Conservation (phyloP, 2,888 invertebrate species). For the Synanthedon formicaeformis region DNA sequence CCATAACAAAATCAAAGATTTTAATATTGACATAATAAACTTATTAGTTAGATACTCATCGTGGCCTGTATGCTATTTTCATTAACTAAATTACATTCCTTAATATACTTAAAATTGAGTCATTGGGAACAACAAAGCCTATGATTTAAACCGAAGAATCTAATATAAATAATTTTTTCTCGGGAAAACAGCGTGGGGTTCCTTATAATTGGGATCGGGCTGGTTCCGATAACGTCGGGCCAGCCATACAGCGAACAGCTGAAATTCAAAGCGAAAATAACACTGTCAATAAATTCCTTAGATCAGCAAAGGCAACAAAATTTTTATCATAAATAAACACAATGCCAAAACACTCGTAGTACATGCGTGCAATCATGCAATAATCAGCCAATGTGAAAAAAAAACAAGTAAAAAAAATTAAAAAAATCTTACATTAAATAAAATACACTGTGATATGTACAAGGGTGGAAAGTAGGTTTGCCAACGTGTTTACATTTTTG, state of each 20-base stretch:
- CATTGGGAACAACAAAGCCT: neutral
- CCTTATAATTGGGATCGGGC: slow-evolving; percentile 79
- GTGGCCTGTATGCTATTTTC: no score
- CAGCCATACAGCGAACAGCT: slow-evolving; percentile 86
- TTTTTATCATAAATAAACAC: no score
- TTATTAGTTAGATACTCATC: no score
- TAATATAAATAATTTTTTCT: slow-evolving; percentile 67
- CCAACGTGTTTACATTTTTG: no score
- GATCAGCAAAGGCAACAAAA: neutral
- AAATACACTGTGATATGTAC: no score
- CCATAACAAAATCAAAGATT: no score
- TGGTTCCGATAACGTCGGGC: slow-evolving; percentile 85
- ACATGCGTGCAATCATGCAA: neutral
- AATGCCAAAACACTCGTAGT: neutral
- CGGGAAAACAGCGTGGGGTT: slow-evolving; percentile 80
- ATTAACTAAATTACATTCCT: no score
- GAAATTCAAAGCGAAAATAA: slow-evolving; percentile 11
- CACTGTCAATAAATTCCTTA: neutral
- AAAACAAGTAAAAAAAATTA: neutral
- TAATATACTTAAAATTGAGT: no score
- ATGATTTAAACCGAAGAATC: slow-evolving; percentile 4
- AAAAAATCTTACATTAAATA: neutral
- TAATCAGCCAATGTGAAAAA: neutral
- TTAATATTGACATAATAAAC: no score
- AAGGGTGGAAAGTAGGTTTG: no score